Conservation (phyloP, 2,113 vertebrate species). For the Ranitomeya variabilis region DNA sequence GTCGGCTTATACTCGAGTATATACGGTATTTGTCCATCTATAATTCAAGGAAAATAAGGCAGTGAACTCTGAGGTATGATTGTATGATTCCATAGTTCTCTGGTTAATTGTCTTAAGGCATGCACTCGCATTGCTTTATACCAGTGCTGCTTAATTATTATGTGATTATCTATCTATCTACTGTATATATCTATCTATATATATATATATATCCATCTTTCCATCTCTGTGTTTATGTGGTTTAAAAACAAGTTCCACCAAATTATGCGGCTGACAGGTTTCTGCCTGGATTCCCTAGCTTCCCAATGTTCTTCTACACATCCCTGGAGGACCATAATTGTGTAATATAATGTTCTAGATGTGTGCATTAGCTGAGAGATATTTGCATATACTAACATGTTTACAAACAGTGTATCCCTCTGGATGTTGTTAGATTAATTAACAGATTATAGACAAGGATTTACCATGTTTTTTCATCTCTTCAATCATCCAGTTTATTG, state of each 20-base stretch:
- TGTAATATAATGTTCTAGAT: background rate
- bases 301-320: background rate
- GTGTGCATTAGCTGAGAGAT: background rate
- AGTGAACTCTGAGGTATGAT: too few relatives aligned
- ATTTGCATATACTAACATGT: constrained; percentile 37
- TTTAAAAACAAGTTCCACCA: background rate
- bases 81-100: too few relatives aligned
- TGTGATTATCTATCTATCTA: too few relatives aligned
- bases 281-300: background rate
- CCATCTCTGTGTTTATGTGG: background rate
- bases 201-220: too few relatives aligned
- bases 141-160: too few relatives aligned
- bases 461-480: background rate
- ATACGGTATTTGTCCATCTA: too few relatives aligned
- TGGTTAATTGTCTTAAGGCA: too few relatives aligned
- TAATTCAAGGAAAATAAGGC: too few relatives aligned
- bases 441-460: constrained; percentile 43
- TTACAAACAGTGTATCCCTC: constrained; percentile 29
- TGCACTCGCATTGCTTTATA: too few relatives aligned
- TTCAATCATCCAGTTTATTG: background rate
- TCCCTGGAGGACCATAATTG: background rate
- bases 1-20: too few relatives aligned
- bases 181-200: too few relatives aligned
- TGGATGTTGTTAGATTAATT: constrained; percentile 36
- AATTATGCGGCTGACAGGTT: background rate